Base-by-base conservation (phyloP, 1,140 invertebrate genomes). In the Drosophila bipectinata region DNA sequence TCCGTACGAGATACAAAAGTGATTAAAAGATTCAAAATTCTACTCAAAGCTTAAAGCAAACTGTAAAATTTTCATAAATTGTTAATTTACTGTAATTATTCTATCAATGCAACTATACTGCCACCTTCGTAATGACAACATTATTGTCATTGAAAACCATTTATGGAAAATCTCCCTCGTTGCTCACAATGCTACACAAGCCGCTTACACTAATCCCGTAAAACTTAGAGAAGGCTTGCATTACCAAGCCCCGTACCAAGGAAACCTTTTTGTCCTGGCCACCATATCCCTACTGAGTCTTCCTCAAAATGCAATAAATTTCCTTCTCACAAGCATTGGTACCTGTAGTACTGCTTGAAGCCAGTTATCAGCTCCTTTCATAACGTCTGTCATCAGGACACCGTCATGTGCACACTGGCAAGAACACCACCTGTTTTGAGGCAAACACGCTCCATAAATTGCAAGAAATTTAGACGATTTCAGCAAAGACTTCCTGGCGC, bases 391-490 rank as follows among this genome's bases (percentile, higher is more conserved):
- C 83, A 79, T 72, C 58, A 72, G 63, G 45, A 52, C 58, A 51
- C 59, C 39, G 26, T 37, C 53, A 64, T 24, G 47, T 39, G 30
- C 32, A 14, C 12, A 8, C 34, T 7, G 54, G n/a, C 14, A 57
- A 44, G 24, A 41, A 14, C 21, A 10, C 41, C 10, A 30, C 51
- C 67, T 21, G 41, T 44, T 39, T 24, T 49, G 44, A 15, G 12
- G 37, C 18, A 44, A 14, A 10, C 37, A 52, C 57, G 58, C 61
- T 21, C 69, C 58, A 82, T 76, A 79, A 88, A 87, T 88, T 82
- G 83, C 75, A 88, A 79, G 83, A 82, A 82, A 82, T 88, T 84
- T 77, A 51, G 83, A 59, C 51, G 66, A 15, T 69, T 57, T 32
- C 47, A 68, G 55, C 34, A 37, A 47, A 56, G 48, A 67, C 49